Percentiles rank a stretch among this genome's conserved stretches.
Evolutionary conservation across 2,113 vertebrate genomes (phyloP).

Genomic region (Anoura caudifer): DNA sequence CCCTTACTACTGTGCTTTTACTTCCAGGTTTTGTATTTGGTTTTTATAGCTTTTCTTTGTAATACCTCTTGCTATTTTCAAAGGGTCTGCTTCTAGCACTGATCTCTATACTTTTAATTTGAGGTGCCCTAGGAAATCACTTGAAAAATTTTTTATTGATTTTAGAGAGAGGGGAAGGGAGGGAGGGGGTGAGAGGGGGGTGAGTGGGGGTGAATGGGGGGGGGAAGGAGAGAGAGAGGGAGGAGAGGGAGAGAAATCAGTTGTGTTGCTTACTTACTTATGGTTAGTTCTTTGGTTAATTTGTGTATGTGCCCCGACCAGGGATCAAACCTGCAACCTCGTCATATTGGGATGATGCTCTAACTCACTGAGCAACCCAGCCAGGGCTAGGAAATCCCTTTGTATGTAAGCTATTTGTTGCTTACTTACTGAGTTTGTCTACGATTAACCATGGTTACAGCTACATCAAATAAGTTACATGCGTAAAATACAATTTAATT

Average conservation of each 20-base stretch:
- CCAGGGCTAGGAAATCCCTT: neutral
- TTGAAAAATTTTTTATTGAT: no score
- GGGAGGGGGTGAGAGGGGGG: no score
- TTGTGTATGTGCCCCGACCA: no score
- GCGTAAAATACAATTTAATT: neutral
- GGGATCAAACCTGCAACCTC: no score
- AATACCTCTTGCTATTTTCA: neutral
- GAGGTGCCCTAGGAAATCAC: neutral
- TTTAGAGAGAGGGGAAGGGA: no score
- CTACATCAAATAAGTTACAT: neutral
- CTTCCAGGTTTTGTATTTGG: neutral
- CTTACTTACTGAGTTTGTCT: neutral
- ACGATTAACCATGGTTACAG: neutral
- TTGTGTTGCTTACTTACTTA: no score
- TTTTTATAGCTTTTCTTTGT: neutral
- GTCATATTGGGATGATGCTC: no score
- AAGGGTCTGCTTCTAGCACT: neutral
- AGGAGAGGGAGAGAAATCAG: no score
- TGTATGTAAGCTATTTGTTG: neutral
- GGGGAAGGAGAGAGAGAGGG: no score
- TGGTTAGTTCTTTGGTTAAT: no score
- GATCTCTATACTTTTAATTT: neutral
- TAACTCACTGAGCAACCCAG: no score
- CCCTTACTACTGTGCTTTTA: neutral
- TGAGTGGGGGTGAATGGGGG: no score